These are phyloP conservation scores for Nesospiza acunhae DNA, from an alignment of 2,113 vertebrate genomes.

Conservation along the genomic window DNA sequence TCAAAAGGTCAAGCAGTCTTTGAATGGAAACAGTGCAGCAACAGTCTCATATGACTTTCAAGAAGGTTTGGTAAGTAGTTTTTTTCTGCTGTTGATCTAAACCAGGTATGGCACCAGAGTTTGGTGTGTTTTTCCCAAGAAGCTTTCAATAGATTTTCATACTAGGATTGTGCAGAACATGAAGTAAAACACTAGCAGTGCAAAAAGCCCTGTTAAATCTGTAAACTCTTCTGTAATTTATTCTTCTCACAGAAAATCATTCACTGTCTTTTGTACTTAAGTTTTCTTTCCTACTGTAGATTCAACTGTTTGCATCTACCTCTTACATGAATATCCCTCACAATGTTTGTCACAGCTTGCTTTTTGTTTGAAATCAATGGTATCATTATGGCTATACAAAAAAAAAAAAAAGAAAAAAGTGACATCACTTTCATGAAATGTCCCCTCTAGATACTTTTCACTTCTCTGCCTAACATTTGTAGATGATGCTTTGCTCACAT, in stretches of 20 bases:
- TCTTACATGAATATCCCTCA: background rate
- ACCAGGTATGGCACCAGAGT: slow-evolving; percentile 31
- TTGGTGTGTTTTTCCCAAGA: slow-evolving; percentile 6
- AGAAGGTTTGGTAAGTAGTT: background rate
- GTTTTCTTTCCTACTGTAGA: background rate
- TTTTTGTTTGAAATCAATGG: background rate
- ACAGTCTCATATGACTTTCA: slow-evolving; percentile 1
- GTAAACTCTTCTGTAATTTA: background rate
- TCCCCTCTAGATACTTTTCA: background rate
- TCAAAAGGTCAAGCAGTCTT: slow-evolving; percentile 44
- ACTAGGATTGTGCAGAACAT: background rate
- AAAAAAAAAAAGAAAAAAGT: background rate
- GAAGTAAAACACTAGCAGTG: background rate
- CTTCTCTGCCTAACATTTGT: background rate
- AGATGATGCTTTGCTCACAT: background rate
- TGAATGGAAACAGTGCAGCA: background rate
- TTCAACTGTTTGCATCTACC: background rate
- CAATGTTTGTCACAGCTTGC: background rate
- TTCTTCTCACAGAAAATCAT: background rate
- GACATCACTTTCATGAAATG: background rate
- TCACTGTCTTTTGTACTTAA: background rate
- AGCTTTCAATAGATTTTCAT: slow-evolving; percentile 15
- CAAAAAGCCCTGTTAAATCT: background rate
- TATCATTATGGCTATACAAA: background rate
- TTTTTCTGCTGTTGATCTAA: slow-evolving; percentile 49